Conservation (phyloP, 2,888 invertebrate genomes). For the Theretra japonica region DNA sequence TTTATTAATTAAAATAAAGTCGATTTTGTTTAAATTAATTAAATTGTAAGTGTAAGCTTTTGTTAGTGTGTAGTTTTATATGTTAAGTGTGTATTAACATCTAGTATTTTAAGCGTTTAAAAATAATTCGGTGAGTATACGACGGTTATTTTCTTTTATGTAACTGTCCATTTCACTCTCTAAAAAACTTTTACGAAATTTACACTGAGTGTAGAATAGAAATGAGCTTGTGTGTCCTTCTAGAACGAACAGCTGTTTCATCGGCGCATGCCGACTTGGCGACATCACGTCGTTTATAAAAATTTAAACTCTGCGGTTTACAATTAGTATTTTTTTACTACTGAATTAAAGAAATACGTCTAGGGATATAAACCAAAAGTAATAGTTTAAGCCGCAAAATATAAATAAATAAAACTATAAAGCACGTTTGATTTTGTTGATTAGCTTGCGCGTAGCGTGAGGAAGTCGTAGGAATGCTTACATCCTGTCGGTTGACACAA, state of each 20-base stretch:
- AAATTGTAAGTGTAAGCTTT: slow-evolving; percentile 50
- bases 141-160: slow-evolving; percentile 43
- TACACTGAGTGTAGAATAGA: slow-evolving; percentile 25
- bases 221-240: slow-evolving; percentile 31
- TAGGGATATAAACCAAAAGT: not conserved
- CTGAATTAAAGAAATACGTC: not conserved
- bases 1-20: slow-evolving; percentile 56
- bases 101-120: slow-evolving; percentile 55
- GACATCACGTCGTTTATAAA: slow-evolving; percentile 3
- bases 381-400: not conserved
- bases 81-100: slow-evolving; percentile 59
- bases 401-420: not conserved
- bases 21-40: slow-evolving; percentile 45
- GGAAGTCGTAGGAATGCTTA: slow-evolving; percentile 12
- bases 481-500: slow-evolving; percentile 21
- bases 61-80: slow-evolving; percentile 57
- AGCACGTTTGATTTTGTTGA: slow-evolving; percentile 6
- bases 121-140: slow-evolving; percentile 68
- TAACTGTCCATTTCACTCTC: slow-evolving; percentile 38
- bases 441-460: slow-evolving; percentile 13
- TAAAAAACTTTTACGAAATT: slow-evolving; percentile 33
- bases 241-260: slow-evolving; percentile 49
- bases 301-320: not conserved
- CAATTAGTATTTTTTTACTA: not conserved
- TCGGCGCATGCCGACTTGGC: slow-evolving; percentile 30